Percentiles rank a stretch among this genome's conserved stretches.
These are phyloP conservation scores for Hemicrepidius hirtus DNA, from an alignment of 2,888 invertebrate species.

Conservation along the genomic window DNA sequence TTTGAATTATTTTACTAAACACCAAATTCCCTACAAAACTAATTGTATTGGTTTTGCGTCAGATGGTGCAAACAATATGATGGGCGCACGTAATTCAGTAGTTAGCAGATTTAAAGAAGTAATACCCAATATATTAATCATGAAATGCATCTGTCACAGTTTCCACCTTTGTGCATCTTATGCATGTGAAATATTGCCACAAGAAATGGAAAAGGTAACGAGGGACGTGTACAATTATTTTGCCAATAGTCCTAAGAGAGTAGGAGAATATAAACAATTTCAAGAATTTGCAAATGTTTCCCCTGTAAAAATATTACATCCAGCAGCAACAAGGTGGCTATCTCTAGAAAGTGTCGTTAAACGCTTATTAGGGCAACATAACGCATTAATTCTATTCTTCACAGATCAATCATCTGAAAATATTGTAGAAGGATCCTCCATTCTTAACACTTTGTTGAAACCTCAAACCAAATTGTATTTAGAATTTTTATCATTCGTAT, in stretches of 20 bases:
- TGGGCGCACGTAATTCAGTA: constrained; percentile 48
- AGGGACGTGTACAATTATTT: constrained; percentile 30
- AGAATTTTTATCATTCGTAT: no score
- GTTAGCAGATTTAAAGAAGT: constrained; percentile 42
- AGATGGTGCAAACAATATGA: constrained; percentile 53
- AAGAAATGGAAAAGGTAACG: neutral
- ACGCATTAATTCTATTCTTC: no score
- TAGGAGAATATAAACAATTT: no score
- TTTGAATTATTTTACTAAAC: constrained; percentile 6
- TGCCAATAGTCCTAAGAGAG: constrained; percentile 15
- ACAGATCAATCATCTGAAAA: no score
- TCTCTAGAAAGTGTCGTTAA: no score
- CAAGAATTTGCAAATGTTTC: no score
- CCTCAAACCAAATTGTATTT: no score
- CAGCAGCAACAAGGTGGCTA: no score
- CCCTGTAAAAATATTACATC: no score
- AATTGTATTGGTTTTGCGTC: constrained; percentile 40
- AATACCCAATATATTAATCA: constrained; percentile 46
- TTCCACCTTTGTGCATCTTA: constrained; percentile 27
- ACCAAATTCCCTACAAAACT: neutral
- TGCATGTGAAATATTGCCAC: constrained; percentile 20
- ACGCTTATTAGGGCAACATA: no score
- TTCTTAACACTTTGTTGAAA: no score
- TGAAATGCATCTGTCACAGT: constrained; percentile 38
- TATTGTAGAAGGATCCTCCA: no score